Percentiles rank a stretch among this genome's conserved stretches.
Conservation (phyloP, 2,113 vertebrate genomes). For the Mugil cephalus region DNA sequence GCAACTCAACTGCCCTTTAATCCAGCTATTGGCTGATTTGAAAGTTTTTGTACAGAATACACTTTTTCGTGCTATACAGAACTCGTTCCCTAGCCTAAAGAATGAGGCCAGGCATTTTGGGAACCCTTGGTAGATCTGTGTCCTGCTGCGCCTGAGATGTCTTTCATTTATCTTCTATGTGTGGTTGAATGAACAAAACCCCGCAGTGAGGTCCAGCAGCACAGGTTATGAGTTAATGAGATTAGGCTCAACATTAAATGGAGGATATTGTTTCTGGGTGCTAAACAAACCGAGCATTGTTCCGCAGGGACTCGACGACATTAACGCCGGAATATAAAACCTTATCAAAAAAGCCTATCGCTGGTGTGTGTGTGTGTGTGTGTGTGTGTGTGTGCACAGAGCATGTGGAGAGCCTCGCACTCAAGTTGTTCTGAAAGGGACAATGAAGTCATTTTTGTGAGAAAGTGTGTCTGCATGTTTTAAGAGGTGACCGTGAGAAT, state of each 20-base stretch:
- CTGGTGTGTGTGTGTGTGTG: slow-evolving; percentile 26
- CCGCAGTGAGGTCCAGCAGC: slow-evolving; percentile 38
- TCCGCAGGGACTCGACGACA: slow-evolving; percentile 35
- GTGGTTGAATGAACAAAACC: slow-evolving; percentile 23
- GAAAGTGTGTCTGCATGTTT: slow-evolving; percentile 5
- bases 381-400: not conserved
- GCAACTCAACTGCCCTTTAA: not conserved
- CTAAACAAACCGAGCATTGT: slow-evolving; percentile 68
- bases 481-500: slow-evolving; percentile 61
- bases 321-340: slow-evolving; percentile 69
- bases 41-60: too few relatives aligned
- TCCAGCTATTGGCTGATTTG: too few relatives aligned
- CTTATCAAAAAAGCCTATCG: slow-evolving; percentile 55
- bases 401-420: slow-evolving; percentile 15
- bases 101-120: not conserved
- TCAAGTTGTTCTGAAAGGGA: slow-evolving; percentile 62
- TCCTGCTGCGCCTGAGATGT: slow-evolving; percentile 6
- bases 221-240: slow-evolving; percentile 59
- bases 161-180: slow-evolving; percentile 15
- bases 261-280: slow-evolving; percentile 56
- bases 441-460: slow-evolving; percentile 20
- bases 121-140: not conserved
- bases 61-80: not conserved
- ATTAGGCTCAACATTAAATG: slow-evolving; percentile 57
- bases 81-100: not conserved